phyloP scores from a whole-genome alignment of 2,113 vertebrate species.

The Illadopsis cleaveri region DNA sequence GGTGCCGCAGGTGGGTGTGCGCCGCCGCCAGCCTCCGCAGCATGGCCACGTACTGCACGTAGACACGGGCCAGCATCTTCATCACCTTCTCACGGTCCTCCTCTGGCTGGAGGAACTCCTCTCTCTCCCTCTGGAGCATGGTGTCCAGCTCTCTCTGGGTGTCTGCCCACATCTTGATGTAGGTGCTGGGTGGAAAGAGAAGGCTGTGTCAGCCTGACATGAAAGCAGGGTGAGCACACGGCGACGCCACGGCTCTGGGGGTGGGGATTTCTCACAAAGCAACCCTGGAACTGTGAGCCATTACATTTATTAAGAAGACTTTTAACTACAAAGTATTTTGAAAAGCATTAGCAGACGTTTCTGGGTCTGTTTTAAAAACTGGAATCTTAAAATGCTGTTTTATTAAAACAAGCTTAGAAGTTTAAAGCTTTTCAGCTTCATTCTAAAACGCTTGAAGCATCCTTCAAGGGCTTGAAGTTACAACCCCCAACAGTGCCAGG shows the following conservation, averaged over 20 bases:
- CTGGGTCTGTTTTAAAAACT: not conserved
- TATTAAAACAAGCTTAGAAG: not conserved
- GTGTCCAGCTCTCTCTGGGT: conserved; percentile 76
- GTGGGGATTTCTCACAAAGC: not conserved
- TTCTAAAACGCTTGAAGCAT: not conserved
- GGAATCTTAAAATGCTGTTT: not conserved
- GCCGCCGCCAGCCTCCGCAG: conserved; percentile 72
- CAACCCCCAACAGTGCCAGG: not conserved
- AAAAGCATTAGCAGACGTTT: not conserved
- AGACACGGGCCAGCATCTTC: conserved; percentile 75
- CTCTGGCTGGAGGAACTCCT: conserved; percentile 47
- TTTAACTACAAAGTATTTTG: not conserved
- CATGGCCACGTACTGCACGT: conserved; percentile 83
- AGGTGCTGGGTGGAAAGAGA: conserved; percentile 70
- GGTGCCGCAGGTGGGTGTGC: conserved; percentile 76
- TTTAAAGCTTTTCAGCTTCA: not conserved
- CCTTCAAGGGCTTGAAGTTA: not conserved
- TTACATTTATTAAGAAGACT: not conserved
- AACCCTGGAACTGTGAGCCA: not conserved
- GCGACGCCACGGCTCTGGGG: not conserved
- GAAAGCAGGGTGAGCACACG: not conserved
- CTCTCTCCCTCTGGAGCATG: conserved; percentile 75
- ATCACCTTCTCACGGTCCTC: conserved; percentile 58
- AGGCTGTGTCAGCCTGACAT: not conserved
- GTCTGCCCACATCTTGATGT: conserved; percentile 78